phyloP scores from a whole-genome alignment of 2,113 vertebrate species.

The Tychaedon coryphoeus region DNA sequence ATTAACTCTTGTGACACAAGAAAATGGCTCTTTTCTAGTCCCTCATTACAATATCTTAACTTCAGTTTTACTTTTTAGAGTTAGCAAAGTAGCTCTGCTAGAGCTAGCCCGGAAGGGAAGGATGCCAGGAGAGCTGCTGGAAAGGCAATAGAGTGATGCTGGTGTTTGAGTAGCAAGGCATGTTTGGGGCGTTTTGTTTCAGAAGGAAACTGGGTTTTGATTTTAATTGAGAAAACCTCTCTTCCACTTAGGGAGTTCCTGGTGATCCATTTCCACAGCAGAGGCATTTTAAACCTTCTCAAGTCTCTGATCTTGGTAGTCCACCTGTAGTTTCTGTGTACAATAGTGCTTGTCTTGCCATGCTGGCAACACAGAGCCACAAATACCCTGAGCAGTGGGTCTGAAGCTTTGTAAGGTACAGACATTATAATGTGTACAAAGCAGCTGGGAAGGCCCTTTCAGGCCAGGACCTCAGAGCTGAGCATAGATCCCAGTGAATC shows the following conservation, averaged over 20 bases:
- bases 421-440: rapidly evolving
- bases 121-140: background rate
- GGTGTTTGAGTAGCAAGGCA: background rate
- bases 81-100: background rate
- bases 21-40: background rate
- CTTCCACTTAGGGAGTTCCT: background rate
- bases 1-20: background rate
- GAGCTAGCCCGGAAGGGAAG: background rate
- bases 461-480: background rate
- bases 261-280: background rate
- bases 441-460: background rate
- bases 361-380: background rate
- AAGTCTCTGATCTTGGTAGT: background rate
- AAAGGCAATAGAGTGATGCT: background rate
- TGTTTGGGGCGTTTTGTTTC: background rate
- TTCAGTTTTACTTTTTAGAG: background rate
- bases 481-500: background rate
- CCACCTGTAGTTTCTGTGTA: background rate
- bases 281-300: background rate
- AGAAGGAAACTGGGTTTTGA: background rate
- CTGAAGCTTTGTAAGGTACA: background rate
- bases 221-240: background rate
- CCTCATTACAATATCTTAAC: background rate
- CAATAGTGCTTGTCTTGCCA: background rate
- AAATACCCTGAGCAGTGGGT: background rate